These are phyloP conservation scores for Riptortus pedestris DNA, from an alignment of 1,140 invertebrate genomes.

Conservation along the genomic window DNA sequence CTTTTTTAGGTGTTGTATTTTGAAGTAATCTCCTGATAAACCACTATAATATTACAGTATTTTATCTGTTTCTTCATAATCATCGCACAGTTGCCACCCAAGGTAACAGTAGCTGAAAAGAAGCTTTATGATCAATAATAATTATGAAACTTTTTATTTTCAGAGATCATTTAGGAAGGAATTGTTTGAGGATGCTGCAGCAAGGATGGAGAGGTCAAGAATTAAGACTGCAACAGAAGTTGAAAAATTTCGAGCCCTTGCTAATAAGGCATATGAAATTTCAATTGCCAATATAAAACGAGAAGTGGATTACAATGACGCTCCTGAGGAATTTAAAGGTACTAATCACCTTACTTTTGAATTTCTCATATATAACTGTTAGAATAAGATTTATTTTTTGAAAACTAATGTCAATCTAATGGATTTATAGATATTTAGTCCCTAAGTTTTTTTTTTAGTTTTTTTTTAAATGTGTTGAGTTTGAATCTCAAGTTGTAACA, in stretches of 20 bases:
- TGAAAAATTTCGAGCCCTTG: slow-evolving; percentile 68
- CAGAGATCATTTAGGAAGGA: slow-evolving; percentile 88
- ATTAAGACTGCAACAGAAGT: slow-evolving; percentile 78
- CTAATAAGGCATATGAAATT: slow-evolving; percentile 67
- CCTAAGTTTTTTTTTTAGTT: no score
- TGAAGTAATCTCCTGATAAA: no score
- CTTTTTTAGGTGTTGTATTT: no score
- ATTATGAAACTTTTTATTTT: no score
- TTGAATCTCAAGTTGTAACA: no score
- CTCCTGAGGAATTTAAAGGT: slow-evolving; percentile 90
- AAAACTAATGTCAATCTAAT: neutral
- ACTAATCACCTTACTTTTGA: no score
- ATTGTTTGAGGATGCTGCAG: slow-evolving; percentile 80
- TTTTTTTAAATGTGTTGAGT: neutral
- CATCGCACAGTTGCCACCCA: no score
- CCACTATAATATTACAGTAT: no score
- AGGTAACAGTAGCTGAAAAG: no score
- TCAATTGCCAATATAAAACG: slow-evolving; percentile 71
- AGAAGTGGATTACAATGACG: slow-evolving; percentile 87
- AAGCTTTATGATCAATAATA: no score
- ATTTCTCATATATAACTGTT: slow-evolving; percentile 18
- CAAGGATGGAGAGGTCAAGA: slow-evolving; percentile 61
- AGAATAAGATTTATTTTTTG: neutral
- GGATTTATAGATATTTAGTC: no score
- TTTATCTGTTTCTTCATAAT: no score